Evolutionary conservation across 2,888 invertebrate genomes (phyloP).

Genomic region (Xanthorhoe spadicearia): DNA sequence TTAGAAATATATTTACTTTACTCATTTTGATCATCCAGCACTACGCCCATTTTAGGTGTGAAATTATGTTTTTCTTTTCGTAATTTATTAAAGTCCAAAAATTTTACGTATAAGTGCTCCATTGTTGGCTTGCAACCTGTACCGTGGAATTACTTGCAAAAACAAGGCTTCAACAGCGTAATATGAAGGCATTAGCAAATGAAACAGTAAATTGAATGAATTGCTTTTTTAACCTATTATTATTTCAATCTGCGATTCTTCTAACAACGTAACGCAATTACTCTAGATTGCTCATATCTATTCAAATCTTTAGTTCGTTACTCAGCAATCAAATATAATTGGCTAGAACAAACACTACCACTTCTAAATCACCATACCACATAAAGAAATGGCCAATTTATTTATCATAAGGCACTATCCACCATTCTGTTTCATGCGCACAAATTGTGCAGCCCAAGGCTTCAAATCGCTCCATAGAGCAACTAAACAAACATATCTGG

Average conservation of each 20-base stretch:
- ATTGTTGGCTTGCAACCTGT: too few relatives aligned
- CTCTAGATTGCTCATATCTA: constrained; percentile 1
- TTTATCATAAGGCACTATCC: constrained; percentile 12
- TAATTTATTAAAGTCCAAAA: too few relatives aligned
- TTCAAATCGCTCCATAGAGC: constrained; percentile 1
- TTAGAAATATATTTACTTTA: not conserved
- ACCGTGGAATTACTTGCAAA: too few relatives aligned
- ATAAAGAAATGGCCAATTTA: constrained; percentile 23
- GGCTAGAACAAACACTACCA: constrained; percentile 17
- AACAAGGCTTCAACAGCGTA: not conserved
- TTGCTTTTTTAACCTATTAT: constrained; percentile 5
- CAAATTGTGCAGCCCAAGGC: not conserved
- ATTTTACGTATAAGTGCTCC: too few relatives aligned
- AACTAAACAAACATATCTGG: not conserved
- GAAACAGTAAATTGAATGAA: constrained; percentile 11
- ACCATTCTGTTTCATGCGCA: constrained; percentile 11
- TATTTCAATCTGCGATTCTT: constrained; percentile 1
- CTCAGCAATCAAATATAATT: constrained; percentile 14
- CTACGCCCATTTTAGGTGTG: too few relatives aligned
- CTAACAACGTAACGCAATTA: constrained; percentile 14
- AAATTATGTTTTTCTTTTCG: too few relatives aligned
- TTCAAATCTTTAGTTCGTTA: constrained; percentile 12
- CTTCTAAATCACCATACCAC: constrained; percentile 5
- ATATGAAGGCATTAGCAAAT: not conserved
- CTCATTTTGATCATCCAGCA: too few relatives aligned